These are phyloP conservation scores for Bugula neritina DNA, from an alignment of 2,888 invertebrate genomes.

Conservation along the genomic window DNA sequence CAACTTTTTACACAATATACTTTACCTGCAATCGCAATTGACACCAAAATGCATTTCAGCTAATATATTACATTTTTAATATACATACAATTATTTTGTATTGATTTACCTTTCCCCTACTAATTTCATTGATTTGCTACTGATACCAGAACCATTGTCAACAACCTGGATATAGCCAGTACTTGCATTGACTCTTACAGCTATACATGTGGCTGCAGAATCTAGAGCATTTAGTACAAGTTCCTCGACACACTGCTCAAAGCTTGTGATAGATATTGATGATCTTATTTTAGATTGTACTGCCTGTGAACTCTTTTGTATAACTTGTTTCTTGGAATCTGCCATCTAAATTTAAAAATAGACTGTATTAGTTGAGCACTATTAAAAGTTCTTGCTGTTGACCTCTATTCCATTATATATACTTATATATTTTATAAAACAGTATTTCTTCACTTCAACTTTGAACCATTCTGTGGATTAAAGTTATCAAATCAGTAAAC, in stretches of 20 bases:
- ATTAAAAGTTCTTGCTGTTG: too few species aligned
- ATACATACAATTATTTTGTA: too few species aligned
- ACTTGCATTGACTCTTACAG: not conserved
- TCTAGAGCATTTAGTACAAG: not conserved
- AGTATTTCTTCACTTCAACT: too few species aligned
- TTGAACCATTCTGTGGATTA: too few species aligned
- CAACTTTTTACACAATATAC: too few species aligned
- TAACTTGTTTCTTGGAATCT: not conserved
- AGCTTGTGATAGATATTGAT: not conserved
- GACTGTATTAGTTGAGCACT: too few species aligned
- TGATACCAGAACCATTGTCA: constrained; percentile 14
- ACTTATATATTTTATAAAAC: too few species aligned
- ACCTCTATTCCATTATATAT: too few species aligned
- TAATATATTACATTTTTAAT: too few species aligned
- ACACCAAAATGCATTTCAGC: too few species aligned
- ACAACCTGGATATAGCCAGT: constrained; percentile 2
- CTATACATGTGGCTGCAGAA: constrained; percentile 2
- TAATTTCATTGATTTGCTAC: not conserved
- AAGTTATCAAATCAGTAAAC: too few species aligned
- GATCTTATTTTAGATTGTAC: constrained; percentile 22
- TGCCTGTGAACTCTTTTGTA: not conserved
- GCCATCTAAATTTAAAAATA: not conserved
- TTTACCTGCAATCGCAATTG: too few species aligned
- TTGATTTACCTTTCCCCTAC: constrained; percentile 12
- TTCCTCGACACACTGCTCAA: constrained; percentile 8